Evolutionary conservation across 1,140 invertebrate species (phyloP).

Genomic region (Ruditapes philippinarum): DNA sequence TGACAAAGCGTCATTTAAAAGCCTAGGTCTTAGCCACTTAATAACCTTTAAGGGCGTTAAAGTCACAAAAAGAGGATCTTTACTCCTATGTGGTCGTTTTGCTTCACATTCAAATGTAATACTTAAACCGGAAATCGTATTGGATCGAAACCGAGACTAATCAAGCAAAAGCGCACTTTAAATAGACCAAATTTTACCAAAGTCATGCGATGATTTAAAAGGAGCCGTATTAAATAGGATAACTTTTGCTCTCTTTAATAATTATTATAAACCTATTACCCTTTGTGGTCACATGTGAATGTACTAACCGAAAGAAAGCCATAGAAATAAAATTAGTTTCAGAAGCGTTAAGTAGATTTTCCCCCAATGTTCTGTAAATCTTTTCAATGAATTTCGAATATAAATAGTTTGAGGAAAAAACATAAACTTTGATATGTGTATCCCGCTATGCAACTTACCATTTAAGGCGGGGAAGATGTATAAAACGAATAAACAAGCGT

Average conservation of each 20-base stretch:
- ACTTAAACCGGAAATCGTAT: slow-evolving; percentile 35
- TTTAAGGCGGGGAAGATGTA: too few species aligned
- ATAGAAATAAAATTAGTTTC: too few species aligned
- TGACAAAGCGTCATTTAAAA: not conserved
- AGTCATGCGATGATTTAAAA: not conserved
- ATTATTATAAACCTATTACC: not conserved
- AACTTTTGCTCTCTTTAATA: slow-evolving; percentile 6
- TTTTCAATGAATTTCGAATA: too few species aligned
- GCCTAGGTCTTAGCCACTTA: not conserved
- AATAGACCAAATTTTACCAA: not conserved
- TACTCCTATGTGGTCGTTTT: not conserved
- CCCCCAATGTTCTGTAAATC: too few species aligned
- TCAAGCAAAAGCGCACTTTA: not conserved
- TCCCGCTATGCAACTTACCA: too few species aligned
- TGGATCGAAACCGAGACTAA: slow-evolving; percentile 17
- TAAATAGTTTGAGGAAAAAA: too few species aligned
- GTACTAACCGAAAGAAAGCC: too few species aligned
- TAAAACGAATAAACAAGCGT: too few species aligned
- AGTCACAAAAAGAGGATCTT: not conserved
- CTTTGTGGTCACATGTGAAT: not conserved
- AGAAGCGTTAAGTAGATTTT: too few species aligned
- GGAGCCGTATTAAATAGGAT: not conserved
- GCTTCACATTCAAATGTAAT: not conserved
- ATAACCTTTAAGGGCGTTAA: not conserved
- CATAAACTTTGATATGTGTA: too few species aligned